Evolutionary conservation across 1,140 invertebrate species (phyloP).

Genomic region (Drosophila subobscura): DNA sequence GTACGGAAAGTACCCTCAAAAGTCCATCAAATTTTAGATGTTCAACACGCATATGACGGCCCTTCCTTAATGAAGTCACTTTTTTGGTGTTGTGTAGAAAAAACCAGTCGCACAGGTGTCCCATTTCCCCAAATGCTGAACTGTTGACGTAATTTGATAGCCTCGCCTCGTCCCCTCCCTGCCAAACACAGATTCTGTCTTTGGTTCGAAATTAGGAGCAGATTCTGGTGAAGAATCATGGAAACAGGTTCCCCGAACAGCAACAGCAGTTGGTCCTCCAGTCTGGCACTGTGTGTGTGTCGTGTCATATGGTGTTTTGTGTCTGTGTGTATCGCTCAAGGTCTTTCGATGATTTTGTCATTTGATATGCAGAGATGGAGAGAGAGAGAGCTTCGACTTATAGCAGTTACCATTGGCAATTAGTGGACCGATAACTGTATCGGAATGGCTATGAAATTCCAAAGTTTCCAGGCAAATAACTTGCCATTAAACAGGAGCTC

Average conservation of each 20-base stretch:
- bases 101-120: conserved; percentile 68
- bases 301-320: conserved; percentile 37
- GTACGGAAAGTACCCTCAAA: not conserved
- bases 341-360: conserved; percentile 32
- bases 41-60: conserved; percentile 15
- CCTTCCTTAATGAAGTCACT: conserved; percentile 50
- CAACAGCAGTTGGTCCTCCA: conserved; percentile 36
- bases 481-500: no score
- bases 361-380: conserved; percentile 16
- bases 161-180: no score
- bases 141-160: conserved; percentile 76
- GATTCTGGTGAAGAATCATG: conserved; percentile 24
- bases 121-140: conserved; percentile 50
- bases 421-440: no score
- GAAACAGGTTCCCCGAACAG: conserved; percentile 23
- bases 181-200: conserved; percentile 22
- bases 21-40: conserved; percentile 36
- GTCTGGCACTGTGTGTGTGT: not conserved
- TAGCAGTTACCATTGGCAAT: no score
- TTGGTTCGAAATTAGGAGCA: conserved; percentile 17
- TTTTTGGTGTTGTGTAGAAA: conserved; percentile 1
- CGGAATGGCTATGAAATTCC: no score
- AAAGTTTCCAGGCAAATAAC: no score
- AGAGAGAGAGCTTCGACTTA: not conserved
- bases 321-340: conserved; percentile 23